Evolutionary conservation across 2,888 invertebrate genomes (phyloP).

Genomic region (Zygaena filipendulae): DNA sequence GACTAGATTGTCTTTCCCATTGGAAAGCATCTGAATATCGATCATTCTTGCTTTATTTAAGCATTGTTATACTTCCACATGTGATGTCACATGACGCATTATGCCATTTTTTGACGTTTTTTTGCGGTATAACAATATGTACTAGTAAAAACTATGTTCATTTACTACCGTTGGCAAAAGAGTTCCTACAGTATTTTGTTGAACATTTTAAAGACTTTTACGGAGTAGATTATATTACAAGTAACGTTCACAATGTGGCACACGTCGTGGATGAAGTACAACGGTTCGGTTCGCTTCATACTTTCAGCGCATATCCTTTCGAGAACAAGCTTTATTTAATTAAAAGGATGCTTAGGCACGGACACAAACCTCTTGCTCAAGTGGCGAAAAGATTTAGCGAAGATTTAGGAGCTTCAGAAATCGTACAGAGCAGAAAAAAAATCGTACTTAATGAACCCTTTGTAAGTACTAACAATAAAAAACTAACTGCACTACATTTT

Average conservation of each 20-base stretch:
- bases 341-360: constrained; percentile 12
- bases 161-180: constrained; percentile 5
- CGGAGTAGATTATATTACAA: constrained; percentile 13
- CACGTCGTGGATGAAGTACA: constrained; percentile 15
- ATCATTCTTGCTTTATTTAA: constrained; percentile 15
- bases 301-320: constrained; percentile 13
- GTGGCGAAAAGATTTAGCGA: constrained; percentile 11
- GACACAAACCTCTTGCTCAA: constrained; percentile 13
- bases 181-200: constrained; percentile 7
- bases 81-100: constrained; percentile 2
- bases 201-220: constrained; percentile 9
- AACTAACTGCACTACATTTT: too few relatives aligned
- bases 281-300: constrained; percentile 12
- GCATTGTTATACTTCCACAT: constrained; percentile 8
- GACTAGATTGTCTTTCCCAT: constrained; percentile 2
- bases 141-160: too few relatives aligned
- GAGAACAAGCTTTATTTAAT: constrained; percentile 13
- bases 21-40: constrained; percentile 17
- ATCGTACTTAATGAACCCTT: too few relatives aligned
- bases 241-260: constrained; percentile 17
- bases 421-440: too few relatives aligned
- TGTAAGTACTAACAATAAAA: too few relatives aligned
- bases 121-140: too few relatives aligned
- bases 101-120: constrained; percentile 5
- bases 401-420: too few relatives aligned